Evolutionary conservation across 2,888 invertebrate genomes (phyloP).

Genomic region (Lottia gigantea): DNA sequence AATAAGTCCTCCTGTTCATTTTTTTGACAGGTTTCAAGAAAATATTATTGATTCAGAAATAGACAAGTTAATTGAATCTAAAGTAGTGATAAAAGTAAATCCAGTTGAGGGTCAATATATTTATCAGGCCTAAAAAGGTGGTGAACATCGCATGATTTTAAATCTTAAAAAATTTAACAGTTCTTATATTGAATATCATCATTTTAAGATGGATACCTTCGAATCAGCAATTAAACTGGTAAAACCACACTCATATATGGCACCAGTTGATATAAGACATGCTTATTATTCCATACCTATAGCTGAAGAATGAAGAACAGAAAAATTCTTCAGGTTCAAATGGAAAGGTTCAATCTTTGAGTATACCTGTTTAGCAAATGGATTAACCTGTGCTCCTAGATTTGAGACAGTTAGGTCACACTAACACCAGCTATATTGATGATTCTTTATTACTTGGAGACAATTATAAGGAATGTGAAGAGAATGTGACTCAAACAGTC

Average conservation of each 20-base stretch:
- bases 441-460: background rate
- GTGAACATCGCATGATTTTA: background rate
- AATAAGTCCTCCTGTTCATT: too few species aligned
- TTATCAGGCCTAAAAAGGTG: background rate
- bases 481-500: background rate
- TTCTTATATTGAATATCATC: background rate
- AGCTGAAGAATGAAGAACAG: background rate
- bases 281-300: background rate
- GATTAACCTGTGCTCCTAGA: background rate
- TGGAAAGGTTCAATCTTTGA: background rate
- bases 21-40: too few species aligned
- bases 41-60: too few species aligned
- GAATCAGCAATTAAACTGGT: background rate
- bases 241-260: background rate
- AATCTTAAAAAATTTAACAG: constrained; percentile 1
- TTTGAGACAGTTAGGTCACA: background rate
- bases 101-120: background rate
- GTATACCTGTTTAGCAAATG: constrained; percentile 6
- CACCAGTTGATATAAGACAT: background rate
- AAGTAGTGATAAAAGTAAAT: too few species aligned
- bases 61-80: too few species aligned
- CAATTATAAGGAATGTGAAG: constrained; percentile 5
- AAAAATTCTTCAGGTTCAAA: background rate
- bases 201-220: constrained; percentile 5
- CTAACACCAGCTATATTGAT: background rate